A percentile compares a stretch with the other conserved stretches of the same genome.
Evolutionary conservation across 2,797 vertebrate species (phyloP).

Genomic region (Acestrorhynchus altus): DNA sequence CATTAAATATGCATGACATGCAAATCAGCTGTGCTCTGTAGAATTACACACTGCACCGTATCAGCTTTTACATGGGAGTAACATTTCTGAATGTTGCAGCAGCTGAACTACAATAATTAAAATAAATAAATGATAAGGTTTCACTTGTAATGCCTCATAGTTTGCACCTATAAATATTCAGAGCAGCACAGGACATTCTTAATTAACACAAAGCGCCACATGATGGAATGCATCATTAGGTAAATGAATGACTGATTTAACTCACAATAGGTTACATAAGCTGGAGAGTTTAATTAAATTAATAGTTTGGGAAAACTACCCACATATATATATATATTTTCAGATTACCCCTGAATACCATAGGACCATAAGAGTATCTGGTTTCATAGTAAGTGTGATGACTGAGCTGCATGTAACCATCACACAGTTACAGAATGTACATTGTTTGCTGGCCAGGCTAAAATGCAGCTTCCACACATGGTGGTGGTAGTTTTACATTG

Average conservation of each 20-base stretch:
- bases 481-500: too few relatives aligned
- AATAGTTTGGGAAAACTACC: too few relatives aligned
- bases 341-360: too few relatives aligned
- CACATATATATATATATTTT: too few relatives aligned
- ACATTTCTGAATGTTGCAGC: slow-evolving; percentile 6
- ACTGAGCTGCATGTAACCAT: too few relatives aligned
- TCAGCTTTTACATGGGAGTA: not conserved
- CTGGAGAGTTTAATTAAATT: too few relatives aligned
- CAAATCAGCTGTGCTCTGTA: slow-evolving; percentile 25
- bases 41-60: slow-evolving; percentile 17
- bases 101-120: not conserved
- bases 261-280: not conserved
- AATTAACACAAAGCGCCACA: slow-evolving; percentile 6
- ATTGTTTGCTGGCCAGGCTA: too few relatives aligned
- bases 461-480: too few relatives aligned
- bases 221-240: not conserved
- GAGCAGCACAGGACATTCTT: not conserved
- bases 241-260: not conserved
- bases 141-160: slow-evolving; percentile 14
- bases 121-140: slow-evolving; percentile 23
- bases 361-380: too few relatives aligned
- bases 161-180: not conserved
- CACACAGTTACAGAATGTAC: too few relatives aligned
- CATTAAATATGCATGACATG: slow-evolving; percentile 42
- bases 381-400: too few relatives aligned